Evolutionary conservation across 1,140 invertebrate genomes (phyloP).

Genomic region (Drosophila suzukii): DNA sequence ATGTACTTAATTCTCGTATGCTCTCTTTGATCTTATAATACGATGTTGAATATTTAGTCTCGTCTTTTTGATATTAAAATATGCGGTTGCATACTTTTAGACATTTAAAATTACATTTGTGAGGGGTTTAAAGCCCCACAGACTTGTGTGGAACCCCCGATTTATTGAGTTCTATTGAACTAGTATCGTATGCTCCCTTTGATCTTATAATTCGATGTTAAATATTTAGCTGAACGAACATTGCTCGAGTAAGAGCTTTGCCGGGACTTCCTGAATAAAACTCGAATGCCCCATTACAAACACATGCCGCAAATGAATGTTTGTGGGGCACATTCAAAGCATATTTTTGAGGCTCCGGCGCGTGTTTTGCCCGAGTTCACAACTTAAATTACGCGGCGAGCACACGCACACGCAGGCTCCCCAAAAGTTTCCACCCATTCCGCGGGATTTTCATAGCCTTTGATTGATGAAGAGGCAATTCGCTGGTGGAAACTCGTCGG

Average conservation of each 20-base stretch:
- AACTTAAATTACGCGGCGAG: conserved; percentile 70
- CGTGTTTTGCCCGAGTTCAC: conserved; percentile 72
- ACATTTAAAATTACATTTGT: no score
- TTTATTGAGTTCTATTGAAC: neutral
- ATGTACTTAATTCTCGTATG: no score
- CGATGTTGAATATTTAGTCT: no score
- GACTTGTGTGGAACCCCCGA: no score
- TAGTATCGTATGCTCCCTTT: conserved; percentile 13
- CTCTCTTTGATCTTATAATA: no score
- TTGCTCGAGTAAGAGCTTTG: conserved; percentile 38
- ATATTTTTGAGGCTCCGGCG: conserved; percentile 62
- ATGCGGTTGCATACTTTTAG: no score
- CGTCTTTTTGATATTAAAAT: no score
- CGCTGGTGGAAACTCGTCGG: conserved; percentile 13
- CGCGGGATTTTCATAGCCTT: conserved; percentile 42
- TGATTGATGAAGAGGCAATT: conserved; percentile 68
- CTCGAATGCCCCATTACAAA: conserved; percentile 39
- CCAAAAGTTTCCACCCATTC: neutral
- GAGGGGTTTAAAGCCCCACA: no score
- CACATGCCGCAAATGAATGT: conserved; percentile 64
- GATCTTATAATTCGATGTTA: conserved; percentile 3
- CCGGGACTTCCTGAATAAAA: conserved; percentile 20
- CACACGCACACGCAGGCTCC: conserved; percentile 56
- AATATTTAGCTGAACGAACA: conserved; percentile 34
- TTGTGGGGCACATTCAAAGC: conserved; percentile 46